Evolutionary conservation across 1,140 invertebrate genomes (phyloP).

Genomic region (Nebria ingens): DNA sequence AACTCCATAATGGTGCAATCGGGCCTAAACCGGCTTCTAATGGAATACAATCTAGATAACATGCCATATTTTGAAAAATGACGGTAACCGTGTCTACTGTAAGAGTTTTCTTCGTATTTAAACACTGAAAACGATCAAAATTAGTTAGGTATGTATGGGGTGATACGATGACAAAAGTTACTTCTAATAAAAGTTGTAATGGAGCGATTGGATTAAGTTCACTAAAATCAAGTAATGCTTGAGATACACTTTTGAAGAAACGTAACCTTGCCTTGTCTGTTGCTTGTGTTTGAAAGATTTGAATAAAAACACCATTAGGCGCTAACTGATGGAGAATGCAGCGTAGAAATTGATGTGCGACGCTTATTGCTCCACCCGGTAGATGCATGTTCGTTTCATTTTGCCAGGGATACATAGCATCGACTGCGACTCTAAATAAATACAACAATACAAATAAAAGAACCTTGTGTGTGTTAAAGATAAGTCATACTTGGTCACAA

Average conservation of each 20-base stretch:
- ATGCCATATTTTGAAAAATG: conserved; percentile 81
- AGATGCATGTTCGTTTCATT: conserved; percentile 76
- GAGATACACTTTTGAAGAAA: conserved; percentile 89
- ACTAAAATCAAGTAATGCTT: conserved; percentile 90
- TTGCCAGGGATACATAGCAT: conserved; percentile 83
- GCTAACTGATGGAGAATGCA: conserved; percentile 94
- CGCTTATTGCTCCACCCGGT: conserved; percentile 80
- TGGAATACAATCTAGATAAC: conserved; percentile 86
- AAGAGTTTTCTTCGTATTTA: conserved; percentile 82
- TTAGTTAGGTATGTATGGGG: not conserved
- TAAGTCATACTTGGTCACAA: conserved; percentile 65
- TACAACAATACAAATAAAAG: not conserved
- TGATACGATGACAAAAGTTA: conserved; percentile 35
- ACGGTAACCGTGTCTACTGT: conserved; percentile 61
- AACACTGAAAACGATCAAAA: conserved; percentile 41
- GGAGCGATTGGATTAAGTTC: conserved; percentile 93
- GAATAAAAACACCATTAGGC: conserved; percentile 90
- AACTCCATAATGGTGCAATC: conserved; percentile 58
- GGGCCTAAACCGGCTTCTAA: conserved; percentile 67
- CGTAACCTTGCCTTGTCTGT: conserved; percentile 58
- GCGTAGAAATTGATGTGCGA: conserved; percentile 92
- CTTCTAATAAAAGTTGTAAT: conserved; percentile 82
- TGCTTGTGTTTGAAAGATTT: conserved; percentile 87
- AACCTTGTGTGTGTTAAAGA: not conserved
- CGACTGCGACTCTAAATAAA: conserved; percentile 52